Base-by-base conservation (phyloP, 2,888 invertebrate species). In the Machimus rusticus region DNA sequence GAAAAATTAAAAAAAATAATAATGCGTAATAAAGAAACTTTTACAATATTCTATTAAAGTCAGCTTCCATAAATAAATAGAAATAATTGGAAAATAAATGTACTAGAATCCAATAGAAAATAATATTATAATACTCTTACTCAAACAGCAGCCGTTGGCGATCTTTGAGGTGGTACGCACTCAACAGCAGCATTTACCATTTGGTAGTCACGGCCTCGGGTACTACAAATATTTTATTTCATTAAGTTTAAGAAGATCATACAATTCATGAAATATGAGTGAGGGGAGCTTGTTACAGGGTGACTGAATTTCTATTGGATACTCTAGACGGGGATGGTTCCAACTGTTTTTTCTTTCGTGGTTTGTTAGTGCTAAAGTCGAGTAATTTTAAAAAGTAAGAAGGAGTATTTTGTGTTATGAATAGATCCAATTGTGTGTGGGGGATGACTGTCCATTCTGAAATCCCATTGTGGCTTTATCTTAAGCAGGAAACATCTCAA, bases 141-240 rank as follows among this genome's bases (percentile, higher is more conserved):
- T 82, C 51, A 84, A 81, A 66, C 57, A 66, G 74, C 57, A 84
- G 74, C 84, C 84, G 74, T 84, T 84, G 57, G 66, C 57, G 84
- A 84, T 57, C 74, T 84, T 46, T 37, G n/a, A 37, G 84, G 34
- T 85, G 66, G 23, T 85, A 34, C 19, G 74, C 19, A 66, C 19
- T 43, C 19, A 66, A 74, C 84, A 84, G 66, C 57, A 31, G 74
- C 43, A 87, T 88, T 89, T 91, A 91, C 95, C 95, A 95, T 94
- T 94, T 95, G 94, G 95, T 94, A 94, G 95, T 92, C 93, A 95
- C 95, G 93, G 93, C 93, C 92, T 95, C 95, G 94, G 95, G 95
- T 94, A 94, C 95, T 95, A 95, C 92, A 95, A 95, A 94, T 88
- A 81, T 74, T 84, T 77, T 39, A 84, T 74, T 55, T 51, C 46